These are phyloP conservation scores for Battus philenor DNA, from an alignment of 1,140 invertebrate genomes.

Conservation along the genomic window DNA sequence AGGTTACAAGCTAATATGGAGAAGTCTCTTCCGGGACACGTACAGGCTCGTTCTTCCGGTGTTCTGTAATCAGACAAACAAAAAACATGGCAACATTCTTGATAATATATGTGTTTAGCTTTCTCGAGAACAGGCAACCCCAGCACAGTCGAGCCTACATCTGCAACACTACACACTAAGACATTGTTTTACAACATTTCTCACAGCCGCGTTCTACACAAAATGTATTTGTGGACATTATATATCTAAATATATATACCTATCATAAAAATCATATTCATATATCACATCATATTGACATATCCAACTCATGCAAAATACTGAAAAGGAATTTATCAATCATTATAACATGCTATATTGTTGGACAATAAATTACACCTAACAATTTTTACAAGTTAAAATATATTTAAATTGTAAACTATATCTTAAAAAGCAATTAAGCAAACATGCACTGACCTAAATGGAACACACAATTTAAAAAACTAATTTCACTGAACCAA, in stretches of 20 bases:
- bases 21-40: conserved; percentile 37
- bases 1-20: conserved; percentile 47
- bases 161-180: conserved; percentile 69
- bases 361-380: conserved; percentile 19
- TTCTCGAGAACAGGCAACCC: conserved; percentile 39
- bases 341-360: conserved; percentile 29
- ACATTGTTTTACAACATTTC: conserved; percentile 17
- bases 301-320: conserved; percentile 34
- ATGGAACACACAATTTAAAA: too few relatives aligned
- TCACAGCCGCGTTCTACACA: not conserved
- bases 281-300: conserved; percentile 12
- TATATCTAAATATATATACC: too few relatives aligned
- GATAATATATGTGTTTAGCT: conserved; percentile 25
- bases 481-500: too few relatives aligned
- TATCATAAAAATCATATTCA: too few relatives aligned
- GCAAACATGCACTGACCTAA: too few relatives aligned
- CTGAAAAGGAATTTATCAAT: conserved; percentile 32
- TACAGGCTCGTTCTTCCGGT: conserved; percentile 26
- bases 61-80: conserved; percentile 68
- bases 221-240: not conserved
- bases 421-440: too few relatives aligned
- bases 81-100: conserved; percentile 46
- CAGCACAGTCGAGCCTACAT: conserved; percentile 52
- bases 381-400: too few relatives aligned
- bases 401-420: too few relatives aligned